Evolutionary conservation across 2,797 vertebrate genomes (phyloP).

Genomic region (Acipenser ruthenus): DNA sequence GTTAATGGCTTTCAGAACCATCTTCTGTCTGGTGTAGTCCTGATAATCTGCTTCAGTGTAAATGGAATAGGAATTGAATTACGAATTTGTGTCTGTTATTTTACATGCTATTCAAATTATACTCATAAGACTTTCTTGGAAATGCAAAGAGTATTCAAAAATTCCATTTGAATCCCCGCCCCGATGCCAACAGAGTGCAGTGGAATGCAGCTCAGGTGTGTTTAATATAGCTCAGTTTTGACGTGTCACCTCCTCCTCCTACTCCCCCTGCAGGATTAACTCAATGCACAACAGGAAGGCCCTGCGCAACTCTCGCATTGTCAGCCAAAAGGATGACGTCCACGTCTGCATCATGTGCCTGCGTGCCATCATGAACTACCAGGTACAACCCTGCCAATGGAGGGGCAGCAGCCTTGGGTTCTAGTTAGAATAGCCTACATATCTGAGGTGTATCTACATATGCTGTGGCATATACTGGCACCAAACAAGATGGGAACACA

Average conservation of each 20-base stretch:
- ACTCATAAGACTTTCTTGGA: conserved; percentile 1
- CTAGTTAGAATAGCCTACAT: too few species aligned
- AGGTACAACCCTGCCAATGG: conserved; percentile 55
- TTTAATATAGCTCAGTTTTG: too few species aligned
- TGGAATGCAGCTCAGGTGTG: too few species aligned
- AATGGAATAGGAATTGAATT: too few species aligned
- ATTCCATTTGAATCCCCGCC: background rate
- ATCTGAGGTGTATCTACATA: too few species aligned
- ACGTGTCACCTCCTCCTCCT: too few species aligned
- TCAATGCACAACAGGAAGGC: conserved; percentile 72
- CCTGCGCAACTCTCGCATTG: conserved; percentile 62
- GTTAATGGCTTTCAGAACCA: too few species aligned
- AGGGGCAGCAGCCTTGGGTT: background rate
- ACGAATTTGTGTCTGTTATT: background rate
- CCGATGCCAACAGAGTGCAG: too few species aligned
- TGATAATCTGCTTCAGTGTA: too few species aligned
- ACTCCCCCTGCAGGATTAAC: conserved; percentile 59
- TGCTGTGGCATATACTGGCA: too few species aligned
- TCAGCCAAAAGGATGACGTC: conserved; percentile 79
- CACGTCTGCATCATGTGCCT: conserved; percentile 93
- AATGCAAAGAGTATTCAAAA: background rate
- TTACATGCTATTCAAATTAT: background rate
- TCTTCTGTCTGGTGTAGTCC: too few species aligned
- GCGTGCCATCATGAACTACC: conserved; percentile 96
- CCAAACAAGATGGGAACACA: too few species aligned